Conservation (phyloP, 37 sponge, comb jelly and placozoan species). For the Agelas oroides region DNA sequence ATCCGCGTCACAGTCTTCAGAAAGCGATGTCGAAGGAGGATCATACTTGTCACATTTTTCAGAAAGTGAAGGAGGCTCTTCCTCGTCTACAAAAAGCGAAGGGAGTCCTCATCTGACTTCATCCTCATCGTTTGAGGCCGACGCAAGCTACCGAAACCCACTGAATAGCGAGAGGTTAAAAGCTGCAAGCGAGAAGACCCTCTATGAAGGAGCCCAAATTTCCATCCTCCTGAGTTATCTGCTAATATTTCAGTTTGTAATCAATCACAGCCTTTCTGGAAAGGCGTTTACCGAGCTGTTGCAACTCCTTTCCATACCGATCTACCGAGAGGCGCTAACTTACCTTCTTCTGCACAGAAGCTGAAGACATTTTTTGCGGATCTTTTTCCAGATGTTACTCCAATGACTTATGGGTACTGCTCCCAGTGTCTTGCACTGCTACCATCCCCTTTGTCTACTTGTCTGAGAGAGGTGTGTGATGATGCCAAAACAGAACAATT, state of each 20-base stretch:
- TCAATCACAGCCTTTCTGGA: neutral
- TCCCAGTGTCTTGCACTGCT: too few relatives aligned
- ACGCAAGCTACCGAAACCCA: too few relatives aligned
- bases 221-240: neutral
- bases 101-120: too few relatives aligned
- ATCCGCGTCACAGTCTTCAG: too few relatives aligned
- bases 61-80: constrained; percentile 10
- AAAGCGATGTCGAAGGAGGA: neutral
- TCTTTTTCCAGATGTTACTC: neutral
- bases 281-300: neutral
- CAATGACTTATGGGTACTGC: neutral
- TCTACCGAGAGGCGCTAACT: neutral
- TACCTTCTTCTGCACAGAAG: neutral
- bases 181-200: too few relatives aligned
- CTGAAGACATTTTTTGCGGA: neutral
- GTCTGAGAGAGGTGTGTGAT: too few relatives aligned
- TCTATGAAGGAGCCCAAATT: neutral
- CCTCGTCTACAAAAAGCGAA: too few relatives aligned
- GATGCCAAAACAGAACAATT: too few relatives aligned
- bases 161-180: too few relatives aligned
- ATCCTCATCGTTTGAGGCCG: too few relatives aligned
- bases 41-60: constrained; percentile 20
- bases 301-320: neutral
- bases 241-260: neutral
- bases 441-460: too few relatives aligned